These are phyloP conservation scores for Akabosia matsudoensis DNA, from an alignment of 1,140 invertebrate species.

Conservation along the genomic window DNA sequence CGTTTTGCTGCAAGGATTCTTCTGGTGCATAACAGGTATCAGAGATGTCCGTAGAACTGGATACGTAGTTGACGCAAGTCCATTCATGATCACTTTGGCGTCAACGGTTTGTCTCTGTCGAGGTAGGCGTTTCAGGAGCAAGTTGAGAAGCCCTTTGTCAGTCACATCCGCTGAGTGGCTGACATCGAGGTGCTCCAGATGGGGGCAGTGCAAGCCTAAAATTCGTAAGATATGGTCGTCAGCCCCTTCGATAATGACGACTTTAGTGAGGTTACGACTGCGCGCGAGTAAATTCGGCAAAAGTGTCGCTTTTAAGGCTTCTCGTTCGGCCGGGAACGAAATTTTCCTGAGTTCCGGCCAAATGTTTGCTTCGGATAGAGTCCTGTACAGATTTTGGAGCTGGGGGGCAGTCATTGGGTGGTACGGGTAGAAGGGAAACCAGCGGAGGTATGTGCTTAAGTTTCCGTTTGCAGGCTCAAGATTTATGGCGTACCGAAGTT, in stretches of 20 bases:
- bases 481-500: background rate
- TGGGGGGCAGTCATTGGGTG: background rate
- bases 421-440: background rate
- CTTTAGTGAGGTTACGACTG: background rate
- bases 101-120: background rate
- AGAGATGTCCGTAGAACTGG: background rate
- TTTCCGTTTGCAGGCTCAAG: background rate
- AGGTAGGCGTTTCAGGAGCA: background rate
- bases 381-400: background rate
- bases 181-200: background rate
- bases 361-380: background rate
- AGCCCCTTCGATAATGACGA: background rate
- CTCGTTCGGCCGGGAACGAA: background rate
- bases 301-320: background rate
- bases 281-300: background rate
- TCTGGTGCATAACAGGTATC: background rate
- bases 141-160: background rate
- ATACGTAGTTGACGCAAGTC: background rate
- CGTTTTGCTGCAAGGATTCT: background rate
- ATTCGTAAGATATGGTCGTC: background rate
- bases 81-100: background rate
- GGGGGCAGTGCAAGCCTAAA: background rate
- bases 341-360: background rate
- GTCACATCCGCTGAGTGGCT: background rate
- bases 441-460: background rate